Base-by-base conservation (phyloP, 2,888 invertebrate genomes). In the Napeogenes inachia region DNA sequence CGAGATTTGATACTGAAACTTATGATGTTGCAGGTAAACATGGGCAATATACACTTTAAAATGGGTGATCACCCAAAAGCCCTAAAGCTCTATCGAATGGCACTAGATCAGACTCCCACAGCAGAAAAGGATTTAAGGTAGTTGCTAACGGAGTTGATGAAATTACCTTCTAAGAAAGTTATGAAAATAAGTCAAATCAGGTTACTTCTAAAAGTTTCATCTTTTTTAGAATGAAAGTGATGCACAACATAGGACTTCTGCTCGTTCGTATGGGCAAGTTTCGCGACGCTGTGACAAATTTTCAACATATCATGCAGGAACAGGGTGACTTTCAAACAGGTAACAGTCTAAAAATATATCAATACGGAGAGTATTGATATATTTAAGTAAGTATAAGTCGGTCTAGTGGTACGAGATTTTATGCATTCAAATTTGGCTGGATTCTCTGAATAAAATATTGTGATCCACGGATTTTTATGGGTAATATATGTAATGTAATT, bases 251-350 rank as follows among this genome's bases (percentile, higher is more conserved):
- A 76, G 98, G 97, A 0, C 93, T 98, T 67, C 92, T 98, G 33
- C 96, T 99, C 79, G 96, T 99, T 33, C 96, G 97, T 78, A 96
- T 99, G 96, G 97, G 97, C 38, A 98, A 98, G 82, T 98, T 98
- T 84, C 95, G 96, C 59, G 99, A 99, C 81, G 99, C 99, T 0
- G 95, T 98, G 55, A 96, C 96, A 4, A 98, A 97, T 75, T 98
- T 99, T 84, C 99, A 99, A 80, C 98, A 98, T 84, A 98, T 99
- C 64, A 98, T 99, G 97, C 96, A 97, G 60, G 99, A 99, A 82
- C 95, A 96, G 72, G 95, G 98, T 0, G 97, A 97, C 79, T 96
- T 97, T 77, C 95, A 94, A 74, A 95, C 95, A 68, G 95, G 91
- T 67, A 6, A 4, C 13, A 53, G 2, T 35, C 35, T 3, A 35